These are phyloP conservation scores for Muscidifurax raptorellus DNA, from an alignment of 1,140 invertebrate genomes.

Conservation along the genomic window DNA sequence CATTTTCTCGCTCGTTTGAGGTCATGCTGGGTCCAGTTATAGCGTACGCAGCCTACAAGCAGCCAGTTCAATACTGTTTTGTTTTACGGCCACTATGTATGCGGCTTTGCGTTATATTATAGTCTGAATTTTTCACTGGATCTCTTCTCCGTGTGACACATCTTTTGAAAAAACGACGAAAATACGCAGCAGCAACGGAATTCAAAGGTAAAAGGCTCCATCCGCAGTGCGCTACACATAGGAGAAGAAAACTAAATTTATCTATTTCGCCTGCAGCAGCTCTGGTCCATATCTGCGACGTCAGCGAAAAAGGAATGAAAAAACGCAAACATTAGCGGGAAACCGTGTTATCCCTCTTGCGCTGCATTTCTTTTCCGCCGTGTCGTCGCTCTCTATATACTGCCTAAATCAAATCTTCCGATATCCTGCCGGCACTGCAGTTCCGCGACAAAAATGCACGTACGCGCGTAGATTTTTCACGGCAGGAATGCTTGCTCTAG, in stretches of 20 bases:
- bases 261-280: background rate
- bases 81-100: no score
- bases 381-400: background rate
- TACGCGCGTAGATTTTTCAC: background rate
- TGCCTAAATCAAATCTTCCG: slow-evolving; percentile 12
- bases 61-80: no score
- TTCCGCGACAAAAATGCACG: slow-evolving; percentile 5
- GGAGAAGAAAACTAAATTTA: background rate
- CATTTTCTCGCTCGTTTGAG: no score
- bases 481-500: background rate
- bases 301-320: background rate
- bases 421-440: background rate
- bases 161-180: no score
- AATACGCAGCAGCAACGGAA: no score
- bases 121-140: no score
- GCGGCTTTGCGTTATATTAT: no score
- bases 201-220: no score
- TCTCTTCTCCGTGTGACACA: no score
- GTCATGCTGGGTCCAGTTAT: no score
- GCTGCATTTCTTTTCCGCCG: background rate
- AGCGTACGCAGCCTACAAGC: no score
- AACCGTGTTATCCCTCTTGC: background rate
- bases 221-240: no score
- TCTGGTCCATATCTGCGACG: background rate
- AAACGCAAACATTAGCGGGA: background rate